Conservation (phyloP, 2,113 vertebrate genomes). For the Connochaetes taurinus region DNA sequence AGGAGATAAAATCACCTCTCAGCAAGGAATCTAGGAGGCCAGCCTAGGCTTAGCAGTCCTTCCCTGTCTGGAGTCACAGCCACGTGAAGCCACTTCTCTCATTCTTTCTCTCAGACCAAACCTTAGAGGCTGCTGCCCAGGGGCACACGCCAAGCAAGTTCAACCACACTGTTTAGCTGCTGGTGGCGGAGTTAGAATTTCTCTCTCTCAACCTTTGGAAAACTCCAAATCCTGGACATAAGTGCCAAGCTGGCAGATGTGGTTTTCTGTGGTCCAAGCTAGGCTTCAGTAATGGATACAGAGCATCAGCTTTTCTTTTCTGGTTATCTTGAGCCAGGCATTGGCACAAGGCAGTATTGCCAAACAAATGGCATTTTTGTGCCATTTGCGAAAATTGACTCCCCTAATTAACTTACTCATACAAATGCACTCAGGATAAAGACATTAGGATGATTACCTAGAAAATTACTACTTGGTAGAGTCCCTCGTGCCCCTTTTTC, state of each 20-base stretch:
- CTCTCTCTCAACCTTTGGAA: not conserved
- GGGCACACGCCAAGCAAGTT: not conserved
- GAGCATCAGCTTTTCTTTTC: not conserved
- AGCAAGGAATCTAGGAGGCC: not conserved
- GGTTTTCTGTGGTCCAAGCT: not conserved
- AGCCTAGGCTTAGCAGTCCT: not conserved
- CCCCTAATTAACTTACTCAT: conserved; percentile 80
- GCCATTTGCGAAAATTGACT: conserved; percentile 82
- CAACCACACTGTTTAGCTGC: not conserved
- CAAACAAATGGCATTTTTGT: conserved; percentile 77
- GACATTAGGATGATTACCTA: conserved; percentile 84
- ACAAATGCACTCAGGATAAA: conserved; percentile 77
- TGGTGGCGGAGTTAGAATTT: not conserved
- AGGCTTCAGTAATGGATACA: not conserved
- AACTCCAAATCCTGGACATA: not conserved
- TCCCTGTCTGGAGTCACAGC: not conserved
- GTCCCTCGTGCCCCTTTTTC: conserved; percentile 66
- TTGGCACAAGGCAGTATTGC: conserved; percentile 61
- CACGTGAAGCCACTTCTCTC: not conserved
- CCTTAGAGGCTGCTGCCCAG: not conserved
- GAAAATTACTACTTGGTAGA: conserved; percentile 83
- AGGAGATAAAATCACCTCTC: not conserved
- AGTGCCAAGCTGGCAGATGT: not conserved
- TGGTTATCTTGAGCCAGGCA: conserved; percentile 54
- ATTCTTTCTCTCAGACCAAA: not conserved